Base-by-base conservation (phyloP, 2,797 vertebrate species). In the Arnoldichthys spilopterus region DNA sequence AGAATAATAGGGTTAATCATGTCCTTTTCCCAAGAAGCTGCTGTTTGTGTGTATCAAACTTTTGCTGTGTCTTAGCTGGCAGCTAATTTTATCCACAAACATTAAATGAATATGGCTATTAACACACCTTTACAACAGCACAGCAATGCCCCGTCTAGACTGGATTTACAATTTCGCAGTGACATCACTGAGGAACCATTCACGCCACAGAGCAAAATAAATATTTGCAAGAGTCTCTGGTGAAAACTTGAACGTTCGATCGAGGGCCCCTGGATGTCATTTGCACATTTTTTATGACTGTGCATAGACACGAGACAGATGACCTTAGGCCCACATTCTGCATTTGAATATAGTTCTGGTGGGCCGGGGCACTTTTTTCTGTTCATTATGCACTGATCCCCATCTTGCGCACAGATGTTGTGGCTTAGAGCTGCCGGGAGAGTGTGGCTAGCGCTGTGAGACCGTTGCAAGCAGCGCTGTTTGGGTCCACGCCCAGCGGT, bases 401-500 rank as follows among this genome's bases (percentile, higher is more conserved):
- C 87, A 84, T 85, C 83, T 87, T 88, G 85, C 81, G 64, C 71
- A 61, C 87, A 87, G 84, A 88, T 88, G 87, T 83, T 87, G 83
- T 70, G 81, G 78, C 78, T 81, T 84, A 72, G 73, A 67, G 77
- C 77, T 64, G 64, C 79, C 72, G 37, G 58, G 58, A 80, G 77
- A 80, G 68, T 61, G 63, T 32, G 79, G 58, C 66, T 45, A 66
- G 59, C 9, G 20, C 76, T 28, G 28, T 43, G 76, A 74, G 75
- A 68, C 73, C 74, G 70, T 43, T 69, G 75, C 76, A 63, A 62
- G 59, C 40, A 20, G 49, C 28, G 22, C 58, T 66, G 69, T 24
- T 72, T 81, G 76, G 69, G 71, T 61, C 58, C 20, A 22, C 71
- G 68, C 85, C 82, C 62, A 82, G 77, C 62, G 63, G 34, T 13